phyloP scores from a whole-genome alignment of 1,140 invertebrate species.

The Heliconius himera region DNA sequence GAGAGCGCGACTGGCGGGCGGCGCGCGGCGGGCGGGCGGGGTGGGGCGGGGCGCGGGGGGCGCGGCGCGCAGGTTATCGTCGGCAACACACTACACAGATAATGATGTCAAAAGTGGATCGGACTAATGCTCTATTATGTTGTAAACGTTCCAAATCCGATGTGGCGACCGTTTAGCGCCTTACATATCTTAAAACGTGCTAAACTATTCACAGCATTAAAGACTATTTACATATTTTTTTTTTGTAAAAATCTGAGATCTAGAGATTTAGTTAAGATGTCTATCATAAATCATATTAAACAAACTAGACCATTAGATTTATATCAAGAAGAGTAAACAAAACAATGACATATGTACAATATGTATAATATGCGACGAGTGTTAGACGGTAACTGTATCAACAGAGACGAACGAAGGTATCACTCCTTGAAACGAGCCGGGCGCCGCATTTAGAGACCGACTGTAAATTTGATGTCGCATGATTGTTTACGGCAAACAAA shows the following conservation, averaged over 20 bases:
- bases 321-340: not conserved
- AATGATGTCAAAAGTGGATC: conserved; percentile 81
- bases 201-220: conserved; percentile 2
- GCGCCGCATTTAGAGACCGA: conserved; percentile 62
- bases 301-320: not conserved
- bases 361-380: conserved; percentile 1
- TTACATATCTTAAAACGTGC: conserved; percentile 5
- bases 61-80: conserved; percentile 75
- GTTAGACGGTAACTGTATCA: conserved; percentile 56
- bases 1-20: conserved; percentile 67
- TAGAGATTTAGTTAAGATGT: not conserved
- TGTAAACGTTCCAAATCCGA: conserved; percentile 67
- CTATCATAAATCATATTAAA: not conserved
- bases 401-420: conserved; percentile 64
- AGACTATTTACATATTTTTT: not conserved
- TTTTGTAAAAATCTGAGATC: too few relatives aligned
- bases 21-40: conserved; percentile 60
- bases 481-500: conserved; percentile 53
- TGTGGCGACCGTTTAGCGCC: conserved; percentile 41
- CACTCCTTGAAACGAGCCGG: conserved; percentile 67
- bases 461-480: conserved; percentile 72
- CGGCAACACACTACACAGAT: conserved; percentile 75
- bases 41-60: conserved; percentile 57
- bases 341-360: not conserved
- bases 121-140: conserved; percentile 79